Base-by-base conservation (phyloP, 1,140 invertebrate genomes). In the Heliothis subflexa region DNA sequence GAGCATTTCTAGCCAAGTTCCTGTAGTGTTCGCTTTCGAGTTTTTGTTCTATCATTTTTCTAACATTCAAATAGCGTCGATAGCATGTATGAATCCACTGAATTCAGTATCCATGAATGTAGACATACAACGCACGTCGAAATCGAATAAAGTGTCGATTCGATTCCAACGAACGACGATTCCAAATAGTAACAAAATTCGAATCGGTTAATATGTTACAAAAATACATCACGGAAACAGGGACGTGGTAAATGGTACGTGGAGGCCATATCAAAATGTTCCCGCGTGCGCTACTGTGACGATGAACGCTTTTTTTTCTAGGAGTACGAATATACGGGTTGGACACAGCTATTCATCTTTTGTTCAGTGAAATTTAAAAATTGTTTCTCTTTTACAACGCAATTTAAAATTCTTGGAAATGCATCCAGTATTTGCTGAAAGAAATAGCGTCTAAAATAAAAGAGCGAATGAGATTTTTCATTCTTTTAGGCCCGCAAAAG, bases 181-280 rank as follows among this genome's bases (percentile, higher is more conserved):
- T 68, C 47, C 21, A n/a, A 68, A 68, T 68, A 68, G 64, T 49
- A 71, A 73, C 71, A 59, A 61, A 73, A 73, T 59, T 40, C 16
- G 40, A 45, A 59, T 73, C 45, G 40, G 71, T 73, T 73, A 73
- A 73, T 73, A 73, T 47, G 40, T 73, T 49, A 73, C 21, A 25
- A 73, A 73, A 73, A 73, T 73, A 73, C 71, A 18, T 59, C 54
- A 68, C 47, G 64, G 54, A 59, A 59, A 73, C 71, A 49, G 71
- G 33, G 54, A 59, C 71, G 55, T 59, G 55, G 71, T 47, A 59
- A 73, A 59, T 73, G 71, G 71, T 59, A 73, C 71, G 71, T 59
- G 50, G 45, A 59, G 71, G 54, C 33, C 54, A 59, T 73, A 73
- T 73, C 54, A 73, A 61, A 73, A 33, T 59, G 54, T 73, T 73